Evolutionary conservation across 1,140 invertebrate species (phyloP), one percentile per base, ranked within the genome.

Genomic region (Apis laboriosa): DNA sequence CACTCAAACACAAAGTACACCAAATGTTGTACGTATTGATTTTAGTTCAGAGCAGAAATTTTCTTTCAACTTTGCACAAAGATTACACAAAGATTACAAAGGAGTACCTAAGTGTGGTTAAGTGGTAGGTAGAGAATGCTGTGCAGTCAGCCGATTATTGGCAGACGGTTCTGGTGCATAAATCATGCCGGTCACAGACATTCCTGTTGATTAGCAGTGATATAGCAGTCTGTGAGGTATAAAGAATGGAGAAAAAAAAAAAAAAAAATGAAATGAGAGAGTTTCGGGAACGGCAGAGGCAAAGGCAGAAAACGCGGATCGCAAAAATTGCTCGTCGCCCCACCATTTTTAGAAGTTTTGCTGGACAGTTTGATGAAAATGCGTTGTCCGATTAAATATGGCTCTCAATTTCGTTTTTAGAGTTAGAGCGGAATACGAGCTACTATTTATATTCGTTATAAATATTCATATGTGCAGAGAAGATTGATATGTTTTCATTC

Each of bases 161-260:
- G 74, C 83, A 86, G 34, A 61, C 73, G 68, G 77, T 66, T 60
- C 63, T 56, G 73, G 73, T 77, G 86, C 89, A 87, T 89, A 90
- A 91, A 91, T 91, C 89, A 89, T 81, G 81, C 74, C 70, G 84
- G 63, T 80, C 83, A 83, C 80, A 78, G 86, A 90, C 85, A 84
- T 89, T 72, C 87, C 79, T 78, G 86, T 87, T 90, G 89, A 91
- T 90, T 90, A 91, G 83, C 86, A 83, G 80, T 91, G 90, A 90
- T 90, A 90, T 86, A 90, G 34, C 34, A 43, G 34, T 43, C 34
- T 43, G 34, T 43, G 34, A 43, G 34, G 56, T 77, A 87, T 79
- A 43, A 66, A 81, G 84, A 56, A 3, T 21, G 19, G 60, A 7
- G 58, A 28, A 9, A 15, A 13, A 11, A 28, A 56, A n/a, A 24